A percentile compares a stretch with the other conserved stretches of the same genome.
These are phyloP conservation scores for Limnephilus rhombicus DNA, from an alignment of 2,888 invertebrate species.

Conservation along the genomic window DNA sequence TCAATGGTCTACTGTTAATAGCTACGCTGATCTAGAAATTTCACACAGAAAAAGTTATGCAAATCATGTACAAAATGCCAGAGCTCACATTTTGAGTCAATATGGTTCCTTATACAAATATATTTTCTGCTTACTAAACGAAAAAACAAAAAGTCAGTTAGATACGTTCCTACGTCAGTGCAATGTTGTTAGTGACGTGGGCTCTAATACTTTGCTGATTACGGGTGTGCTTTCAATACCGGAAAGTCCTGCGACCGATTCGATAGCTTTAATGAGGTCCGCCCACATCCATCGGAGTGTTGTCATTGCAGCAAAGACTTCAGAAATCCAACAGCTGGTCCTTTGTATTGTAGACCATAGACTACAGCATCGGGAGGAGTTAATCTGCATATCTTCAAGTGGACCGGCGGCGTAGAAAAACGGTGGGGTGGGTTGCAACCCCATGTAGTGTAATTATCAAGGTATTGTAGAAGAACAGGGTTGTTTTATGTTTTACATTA, in stretches of 20 bases:
- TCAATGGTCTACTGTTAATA: too few relatives aligned
- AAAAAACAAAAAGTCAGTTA: too few relatives aligned
- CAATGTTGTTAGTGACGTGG: background rate
- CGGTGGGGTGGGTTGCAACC: background rate
- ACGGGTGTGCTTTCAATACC: slow-evolving; percentile 7
- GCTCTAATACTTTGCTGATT: background rate
- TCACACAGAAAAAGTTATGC: too few relatives aligned
- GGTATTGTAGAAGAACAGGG: background rate
- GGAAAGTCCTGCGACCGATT: slow-evolving; percentile 7
- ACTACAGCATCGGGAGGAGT: background rate
- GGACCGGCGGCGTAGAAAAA: background rate
- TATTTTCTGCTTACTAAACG: too few relatives aligned
- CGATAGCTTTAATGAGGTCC: slow-evolving; percentile 27
- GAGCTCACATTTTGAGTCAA: too few relatives aligned
- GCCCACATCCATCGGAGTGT: background rate
- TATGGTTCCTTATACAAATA: too few relatives aligned
- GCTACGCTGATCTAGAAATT: too few relatives aligned
- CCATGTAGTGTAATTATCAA: background rate
- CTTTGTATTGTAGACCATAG: background rate
- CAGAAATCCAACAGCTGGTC: slow-evolving; percentile 4
- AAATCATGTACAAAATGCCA: too few relatives aligned
- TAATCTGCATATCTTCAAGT: slow-evolving; percentile 31
- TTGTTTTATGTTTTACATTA: background rate
- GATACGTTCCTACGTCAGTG: background rate
- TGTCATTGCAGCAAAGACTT: background rate